A percentile compares a stretch with the other conserved stretches of the same genome.
These are phyloP conservation scores for Bursaphelenchus mucronatus DNA, from an alignment of 1,140 invertebrate genomes.

Conservation along the genomic window DNA sequence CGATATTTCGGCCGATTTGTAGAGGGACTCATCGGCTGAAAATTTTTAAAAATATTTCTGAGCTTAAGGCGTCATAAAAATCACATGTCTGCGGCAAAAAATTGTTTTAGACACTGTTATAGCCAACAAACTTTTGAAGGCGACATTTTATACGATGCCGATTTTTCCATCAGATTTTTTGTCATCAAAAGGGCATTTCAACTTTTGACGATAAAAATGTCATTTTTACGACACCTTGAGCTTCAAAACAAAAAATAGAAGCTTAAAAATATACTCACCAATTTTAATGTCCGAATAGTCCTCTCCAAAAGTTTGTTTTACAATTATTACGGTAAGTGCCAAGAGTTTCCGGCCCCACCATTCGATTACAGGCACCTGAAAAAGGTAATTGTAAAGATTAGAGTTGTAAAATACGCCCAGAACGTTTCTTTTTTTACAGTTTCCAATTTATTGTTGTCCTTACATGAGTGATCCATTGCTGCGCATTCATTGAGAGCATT, in stretches of 20 bases:
- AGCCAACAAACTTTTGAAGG: too few relatives aligned
- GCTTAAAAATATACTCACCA: conserved; percentile 28
- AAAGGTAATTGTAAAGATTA: not conserved
- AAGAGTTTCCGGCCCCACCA: conserved; percentile 53
- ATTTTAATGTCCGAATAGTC: conserved; percentile 40
- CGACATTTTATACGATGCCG: too few relatives aligned
- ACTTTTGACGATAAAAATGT: too few relatives aligned
- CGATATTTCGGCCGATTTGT: not conserved
- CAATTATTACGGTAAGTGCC: conserved; percentile 45
- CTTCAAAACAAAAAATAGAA: not conserved
- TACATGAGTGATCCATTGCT: conserved; percentile 52
- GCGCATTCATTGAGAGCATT: conserved; percentile 42
- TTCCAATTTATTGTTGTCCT: conserved; percentile 1
- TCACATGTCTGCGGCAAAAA: too few relatives aligned
- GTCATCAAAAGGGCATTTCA: too few relatives aligned
- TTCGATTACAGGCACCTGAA: conserved; percentile 56
- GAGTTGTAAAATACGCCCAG: conserved; percentile 11
- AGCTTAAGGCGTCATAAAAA: too few relatives aligned
- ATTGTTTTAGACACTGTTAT: too few relatives aligned
- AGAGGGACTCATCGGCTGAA: not conserved
- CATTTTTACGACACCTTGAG: too few relatives aligned
- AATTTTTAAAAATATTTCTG: too few relatives aligned
- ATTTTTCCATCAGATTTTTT: too few relatives aligned
- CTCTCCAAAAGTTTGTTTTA: conserved; percentile 45
- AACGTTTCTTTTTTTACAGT: conserved; percentile 1